Percentiles rank a stretch among this genome's conserved stretches.
Conservation (phyloP, 2,113 vertebrate genomes). For the Channa maculata region DNA sequence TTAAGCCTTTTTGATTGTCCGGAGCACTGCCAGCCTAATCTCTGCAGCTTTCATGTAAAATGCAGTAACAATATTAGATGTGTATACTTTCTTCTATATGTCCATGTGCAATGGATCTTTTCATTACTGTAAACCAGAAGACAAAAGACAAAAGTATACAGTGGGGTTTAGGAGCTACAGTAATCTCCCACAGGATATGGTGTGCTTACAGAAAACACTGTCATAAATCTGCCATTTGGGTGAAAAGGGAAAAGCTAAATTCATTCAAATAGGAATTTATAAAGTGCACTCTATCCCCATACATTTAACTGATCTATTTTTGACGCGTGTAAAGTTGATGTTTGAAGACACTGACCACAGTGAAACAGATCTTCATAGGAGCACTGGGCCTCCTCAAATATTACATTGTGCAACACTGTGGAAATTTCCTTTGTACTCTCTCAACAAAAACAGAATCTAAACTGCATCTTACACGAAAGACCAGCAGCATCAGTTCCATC, state of each 20-base stretch:
- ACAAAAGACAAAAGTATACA: slow-evolving; percentile 13
- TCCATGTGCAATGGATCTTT: slow-evolving; percentile 52
- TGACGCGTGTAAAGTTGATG: slow-evolving; percentile 65
- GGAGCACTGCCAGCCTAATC: slow-evolving; percentile 26
- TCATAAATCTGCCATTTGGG: slow-evolving; percentile 30
- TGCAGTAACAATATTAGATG: slow-evolving; percentile 34
- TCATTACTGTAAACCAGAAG: slow-evolving; percentile 49
- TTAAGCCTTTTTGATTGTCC: slow-evolving; percentile 32
- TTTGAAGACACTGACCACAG: slow-evolving; percentile 53
- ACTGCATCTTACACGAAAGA: slow-evolving; percentile 50
- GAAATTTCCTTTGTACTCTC: slow-evolving; percentile 57
- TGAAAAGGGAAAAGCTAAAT: slow-evolving; percentile 43
- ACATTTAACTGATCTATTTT: slow-evolving; percentile 54
- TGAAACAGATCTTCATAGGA: slow-evolving; percentile 62
- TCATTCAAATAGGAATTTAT: slow-evolving; percentile 54
- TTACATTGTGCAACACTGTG: slow-evolving; percentile 67
- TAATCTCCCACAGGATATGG: slow-evolving; percentile 25
- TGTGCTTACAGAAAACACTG: slow-evolving; percentile 47
- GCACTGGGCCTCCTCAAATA: slow-evolving; percentile 54
- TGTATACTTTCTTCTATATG: slow-evolving; percentile 21
- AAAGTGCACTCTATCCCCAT: slow-evolving; percentile 61
- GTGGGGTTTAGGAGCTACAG: slow-evolving; percentile 13
- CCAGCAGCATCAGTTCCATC: slow-evolving; percentile 63
- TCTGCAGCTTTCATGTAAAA: slow-evolving; percentile 48
- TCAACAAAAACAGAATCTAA: slow-evolving; percentile 62